A percentile compares a stretch with the other conserved stretches of the same genome.
Conservation (phyloP, 2,888 invertebrate genomes). For the Ligdia adustata region DNA sequence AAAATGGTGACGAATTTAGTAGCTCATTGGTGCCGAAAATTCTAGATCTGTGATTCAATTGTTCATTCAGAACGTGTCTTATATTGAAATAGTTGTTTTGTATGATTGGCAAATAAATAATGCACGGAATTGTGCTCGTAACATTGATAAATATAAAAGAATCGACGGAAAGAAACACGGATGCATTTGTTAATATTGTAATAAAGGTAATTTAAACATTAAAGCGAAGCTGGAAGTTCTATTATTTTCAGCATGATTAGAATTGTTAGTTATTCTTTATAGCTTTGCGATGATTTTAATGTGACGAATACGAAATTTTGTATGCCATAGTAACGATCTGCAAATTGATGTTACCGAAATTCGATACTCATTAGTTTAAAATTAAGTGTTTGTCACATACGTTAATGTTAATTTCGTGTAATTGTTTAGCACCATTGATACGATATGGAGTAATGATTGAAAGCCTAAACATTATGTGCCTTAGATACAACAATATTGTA, state of each 20-base stretch:
- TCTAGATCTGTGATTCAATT: constrained; percentile 83
- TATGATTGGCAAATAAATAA: constrained; percentile 73
- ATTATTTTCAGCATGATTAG: constrained; percentile 61
- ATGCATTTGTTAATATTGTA: constrained; percentile 66
- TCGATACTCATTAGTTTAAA: constrained; percentile 33
- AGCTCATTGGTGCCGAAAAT: constrained; percentile 83
- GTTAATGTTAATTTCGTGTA: constrained; percentile 45
- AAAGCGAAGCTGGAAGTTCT: constrained; percentile 47
- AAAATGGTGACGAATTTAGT: constrained; percentile 78
- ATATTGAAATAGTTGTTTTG: constrained; percentile 83
- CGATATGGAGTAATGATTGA: constrained; percentile 80
- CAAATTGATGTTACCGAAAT: constrained; percentile 28
- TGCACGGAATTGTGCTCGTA: constrained; percentile 63
- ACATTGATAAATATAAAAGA: constrained; percentile 45
- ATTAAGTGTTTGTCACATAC: constrained; percentile 56
- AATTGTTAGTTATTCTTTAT: constrained; percentile 65
- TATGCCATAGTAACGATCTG: constrained; percentile 21
- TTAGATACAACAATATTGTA: constrained; percentile 85
- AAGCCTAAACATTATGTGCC: constrained; percentile 85
- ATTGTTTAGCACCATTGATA: constrained; percentile 79
- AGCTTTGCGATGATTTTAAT: constrained; percentile 68
- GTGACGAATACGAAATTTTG: constrained; percentile 53
- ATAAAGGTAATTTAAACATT: constrained; percentile 38
- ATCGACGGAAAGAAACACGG: constrained; percentile 54
- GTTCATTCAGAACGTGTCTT: constrained; percentile 83